phyloP scores from a whole-genome alignment of 2,113 vertebrate species.

The Cardinalis cardinalis region DNA sequence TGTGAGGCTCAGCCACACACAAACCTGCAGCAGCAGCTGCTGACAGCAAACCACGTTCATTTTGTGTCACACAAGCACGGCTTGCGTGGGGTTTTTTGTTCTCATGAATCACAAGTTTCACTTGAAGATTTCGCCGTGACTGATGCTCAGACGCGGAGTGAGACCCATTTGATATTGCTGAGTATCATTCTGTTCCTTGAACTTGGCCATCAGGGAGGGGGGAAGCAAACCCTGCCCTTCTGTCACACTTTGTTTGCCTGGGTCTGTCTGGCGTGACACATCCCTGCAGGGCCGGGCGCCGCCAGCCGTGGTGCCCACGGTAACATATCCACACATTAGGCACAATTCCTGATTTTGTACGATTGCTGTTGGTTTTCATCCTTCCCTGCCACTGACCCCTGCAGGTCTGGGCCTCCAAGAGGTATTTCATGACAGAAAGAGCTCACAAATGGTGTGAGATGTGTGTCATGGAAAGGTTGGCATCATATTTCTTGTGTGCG shows the following conservation, averaged over 20 bases:
- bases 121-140: neutral
- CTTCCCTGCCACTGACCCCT: neutral
- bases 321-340: neutral
- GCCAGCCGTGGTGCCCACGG: neutral
- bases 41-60: neutral
- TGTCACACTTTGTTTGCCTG: neutral
- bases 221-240: neutral
- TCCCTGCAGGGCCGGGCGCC: neutral
- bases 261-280: neutral
- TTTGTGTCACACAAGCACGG: neutral
- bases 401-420: neutral
- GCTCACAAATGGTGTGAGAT: constrained; percentile 15
- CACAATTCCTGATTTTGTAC: constrained; percentile 1
- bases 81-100: neutral
- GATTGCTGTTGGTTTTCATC: constrained; percentile 26
- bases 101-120: neutral
- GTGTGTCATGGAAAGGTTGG: constrained; percentile 10
- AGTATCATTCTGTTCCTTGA: neutral
- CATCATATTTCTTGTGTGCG: neutral
- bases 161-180: constrained; percentile 1
- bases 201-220: neutral
- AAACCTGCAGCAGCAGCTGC: neutral
- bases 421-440: constrained; percentile 12
- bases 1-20: neutral
- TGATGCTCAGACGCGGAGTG: neutral